Conservation (phyloP, 2,797 vertebrate species). For the Halcyon chelicuti region DNA sequence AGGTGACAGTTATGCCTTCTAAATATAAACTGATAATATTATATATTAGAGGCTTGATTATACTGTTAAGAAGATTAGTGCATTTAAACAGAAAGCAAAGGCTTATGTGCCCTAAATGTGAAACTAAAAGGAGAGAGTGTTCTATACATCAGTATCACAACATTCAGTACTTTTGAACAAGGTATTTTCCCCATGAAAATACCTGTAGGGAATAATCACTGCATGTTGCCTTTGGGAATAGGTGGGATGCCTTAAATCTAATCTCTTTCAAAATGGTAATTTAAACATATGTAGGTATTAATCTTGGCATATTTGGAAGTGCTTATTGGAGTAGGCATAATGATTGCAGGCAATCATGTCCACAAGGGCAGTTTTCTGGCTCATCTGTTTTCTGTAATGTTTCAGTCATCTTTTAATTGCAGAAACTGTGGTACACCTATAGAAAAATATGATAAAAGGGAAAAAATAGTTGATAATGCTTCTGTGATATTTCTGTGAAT, state of each 20-base stretch:
- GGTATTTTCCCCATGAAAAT: slow-evolving; percentile 2
- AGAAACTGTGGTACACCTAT: background rate
- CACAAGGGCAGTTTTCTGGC: background rate
- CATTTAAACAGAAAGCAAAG: slow-evolving; percentile 54
- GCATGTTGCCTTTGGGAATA: background rate
- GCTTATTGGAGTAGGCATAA: background rate
- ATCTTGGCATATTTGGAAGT: background rate
- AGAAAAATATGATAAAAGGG: background rate
- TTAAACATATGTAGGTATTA: slow-evolving; percentile 4
- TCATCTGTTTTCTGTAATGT: background rate
- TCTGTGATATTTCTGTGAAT: background rate
- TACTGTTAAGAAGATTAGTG: slow-evolving; percentile 66
- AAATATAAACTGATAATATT: slow-evolving; percentile 72
- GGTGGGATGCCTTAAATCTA: background rate
- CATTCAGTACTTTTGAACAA: slow-evolving; percentile 4
- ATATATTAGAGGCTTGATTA: slow-evolving; percentile 62
- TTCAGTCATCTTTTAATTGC: background rate
- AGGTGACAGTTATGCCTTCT: slow-evolving; percentile 51
- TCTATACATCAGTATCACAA: background rate
- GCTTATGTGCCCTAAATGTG: slow-evolving; percentile 54
- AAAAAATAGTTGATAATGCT: background rate
- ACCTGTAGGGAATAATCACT: background rate
- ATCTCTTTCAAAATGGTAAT: background rate
- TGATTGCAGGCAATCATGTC: background rate
- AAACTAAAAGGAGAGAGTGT: background rate